Evolutionary conservation across 2,113 vertebrate genomes (phyloP).

Genomic region (Atrichornis clamosus): DNA sequence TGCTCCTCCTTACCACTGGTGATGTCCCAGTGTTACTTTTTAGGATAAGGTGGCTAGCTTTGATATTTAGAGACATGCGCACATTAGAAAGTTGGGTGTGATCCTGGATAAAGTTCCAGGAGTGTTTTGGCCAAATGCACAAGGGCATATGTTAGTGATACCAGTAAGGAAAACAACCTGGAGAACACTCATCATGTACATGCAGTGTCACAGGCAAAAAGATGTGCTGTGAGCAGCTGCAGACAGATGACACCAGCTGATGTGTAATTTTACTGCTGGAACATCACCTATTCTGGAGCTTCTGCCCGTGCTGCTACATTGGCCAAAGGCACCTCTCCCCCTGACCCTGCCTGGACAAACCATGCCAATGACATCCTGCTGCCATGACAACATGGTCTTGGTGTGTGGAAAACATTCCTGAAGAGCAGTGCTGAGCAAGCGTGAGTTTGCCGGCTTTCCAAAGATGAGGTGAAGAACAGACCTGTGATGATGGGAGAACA

Average conservation of each 20-base stretch:
- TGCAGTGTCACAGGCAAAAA: not conserved
- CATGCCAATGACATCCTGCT: not conserved
- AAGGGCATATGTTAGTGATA: not conserved
- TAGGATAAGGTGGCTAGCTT: conserved; percentile 26
- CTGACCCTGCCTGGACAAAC: not conserved
- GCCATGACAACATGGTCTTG: not conserved
- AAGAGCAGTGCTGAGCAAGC: not conserved
- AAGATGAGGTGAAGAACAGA: not conserved
- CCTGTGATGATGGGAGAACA: not conserved
- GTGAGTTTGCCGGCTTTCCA: not conserved
- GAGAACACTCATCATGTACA: not conserved
- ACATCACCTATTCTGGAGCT: not conserved
- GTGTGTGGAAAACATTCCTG: not conserved
- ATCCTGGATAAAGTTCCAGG: not conserved
- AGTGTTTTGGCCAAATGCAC: not conserved
- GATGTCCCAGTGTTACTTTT: conserved; percentile 25
- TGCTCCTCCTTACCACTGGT: not conserved
- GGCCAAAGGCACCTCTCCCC: not conserved
- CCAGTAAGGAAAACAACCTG: not conserved
- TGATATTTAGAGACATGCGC: conserved; percentile 41
- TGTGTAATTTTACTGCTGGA: not conserved
- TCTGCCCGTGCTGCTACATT: not conserved
- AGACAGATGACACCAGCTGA: not conserved
- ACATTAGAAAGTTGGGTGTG: conserved; percentile 16
- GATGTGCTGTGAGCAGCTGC: not conserved